Conservation (phyloP, 37 sponge, comb jelly and placozoan species). For the Aplysina aerophoba region DNA sequence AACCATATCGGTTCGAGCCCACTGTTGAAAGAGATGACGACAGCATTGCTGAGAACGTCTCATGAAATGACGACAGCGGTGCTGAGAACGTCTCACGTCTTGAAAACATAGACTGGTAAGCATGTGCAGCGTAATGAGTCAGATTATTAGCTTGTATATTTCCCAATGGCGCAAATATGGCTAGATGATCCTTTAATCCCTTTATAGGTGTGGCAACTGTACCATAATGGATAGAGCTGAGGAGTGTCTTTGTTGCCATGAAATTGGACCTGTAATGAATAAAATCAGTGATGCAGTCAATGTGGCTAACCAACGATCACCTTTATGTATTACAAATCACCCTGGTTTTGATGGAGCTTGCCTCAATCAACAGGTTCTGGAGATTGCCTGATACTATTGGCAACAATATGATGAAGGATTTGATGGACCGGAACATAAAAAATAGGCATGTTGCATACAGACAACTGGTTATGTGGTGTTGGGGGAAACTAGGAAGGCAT, state of each 20-base stretch:
- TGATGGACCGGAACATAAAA: conserved; percentile 23
- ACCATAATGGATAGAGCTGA: conserved; percentile 32
- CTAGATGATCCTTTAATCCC: neutral
- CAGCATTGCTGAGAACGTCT: neutral
- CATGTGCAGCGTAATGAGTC: neutral
- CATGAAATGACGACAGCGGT: neutral
- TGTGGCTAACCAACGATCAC: conserved; percentile 7
- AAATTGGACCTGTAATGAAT: conserved; percentile 14
- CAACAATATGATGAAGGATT: conserved; percentile 11
- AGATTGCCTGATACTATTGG: conserved; percentile 16
- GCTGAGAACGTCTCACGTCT: conserved; percentile 13
- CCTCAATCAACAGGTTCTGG: neutral
- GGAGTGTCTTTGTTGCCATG: conserved; percentile 8
- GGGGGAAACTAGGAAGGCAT: conserved; percentile 27
- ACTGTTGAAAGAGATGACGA: neutral
- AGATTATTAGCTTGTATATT: neutral
- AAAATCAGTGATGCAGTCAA: conserved; percentile 15
- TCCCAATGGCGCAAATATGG: neutral
- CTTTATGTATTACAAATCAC: conserved; percentile 15
- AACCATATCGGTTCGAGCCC: conserved; percentile 20
- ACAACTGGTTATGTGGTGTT: conserved; percentile 24
- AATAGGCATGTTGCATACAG: conserved; percentile 18
- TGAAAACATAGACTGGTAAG: conserved; percentile 23
- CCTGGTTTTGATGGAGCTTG: conserved; percentile 22
- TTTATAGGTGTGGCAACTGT: conserved; percentile 32